These are phyloP conservation scores for Mythimna loreyi DNA, from an alignment of 2,888 invertebrate genomes.

Conservation along the genomic window DNA sequence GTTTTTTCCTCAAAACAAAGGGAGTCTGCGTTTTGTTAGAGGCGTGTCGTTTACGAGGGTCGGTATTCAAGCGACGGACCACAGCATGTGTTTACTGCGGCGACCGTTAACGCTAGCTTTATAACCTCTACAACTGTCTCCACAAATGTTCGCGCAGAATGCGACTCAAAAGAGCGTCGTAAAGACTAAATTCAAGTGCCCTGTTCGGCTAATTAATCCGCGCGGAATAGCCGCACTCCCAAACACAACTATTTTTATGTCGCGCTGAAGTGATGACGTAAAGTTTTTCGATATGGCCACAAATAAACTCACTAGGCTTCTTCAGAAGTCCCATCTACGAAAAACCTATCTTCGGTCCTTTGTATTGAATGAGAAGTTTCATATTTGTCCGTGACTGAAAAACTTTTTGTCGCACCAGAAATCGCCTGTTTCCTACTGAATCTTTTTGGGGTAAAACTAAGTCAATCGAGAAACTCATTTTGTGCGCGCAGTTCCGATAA, in stretches of 20 bases:
- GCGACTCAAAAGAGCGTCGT: conserved; percentile 75
- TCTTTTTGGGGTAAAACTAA: conserved; percentile 61
- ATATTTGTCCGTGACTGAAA: conserved; percentile 67
- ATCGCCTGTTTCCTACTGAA: conserved; percentile 60
- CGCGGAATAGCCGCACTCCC: conserved; percentile 58
- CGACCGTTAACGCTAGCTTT: conserved; percentile 78
- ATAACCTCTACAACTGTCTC: conserved; percentile 76
- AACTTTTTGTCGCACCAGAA: conserved; percentile 66
- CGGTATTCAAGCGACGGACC: conserved; percentile 71
- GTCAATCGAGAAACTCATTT: conserved; percentile 56
- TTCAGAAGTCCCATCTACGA: conserved; percentile 42
- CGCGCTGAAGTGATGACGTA: conserved; percentile 48
- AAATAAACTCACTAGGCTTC: conserved; percentile 67
- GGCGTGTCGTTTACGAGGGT: conserved; percentile 80
- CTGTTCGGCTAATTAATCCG: conserved; percentile 80
- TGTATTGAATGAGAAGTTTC: conserved; percentile 68
- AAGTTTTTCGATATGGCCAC: conserved; percentile 68
- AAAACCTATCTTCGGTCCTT: conserved; percentile 68
- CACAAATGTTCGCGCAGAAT: conserved; percentile 69
- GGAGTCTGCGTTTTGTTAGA: conserved; percentile 57
- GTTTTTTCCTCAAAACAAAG: conserved; percentile 43
- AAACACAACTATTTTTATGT: conserved; percentile 29
- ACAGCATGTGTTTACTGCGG: conserved; percentile 80
- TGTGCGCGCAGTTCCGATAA: conserved; percentile 50
- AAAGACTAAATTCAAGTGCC: conserved; percentile 78